phyloP scores from a whole-genome alignment of 1,140 invertebrate genomes.

The Hestina assimilis region DNA sequence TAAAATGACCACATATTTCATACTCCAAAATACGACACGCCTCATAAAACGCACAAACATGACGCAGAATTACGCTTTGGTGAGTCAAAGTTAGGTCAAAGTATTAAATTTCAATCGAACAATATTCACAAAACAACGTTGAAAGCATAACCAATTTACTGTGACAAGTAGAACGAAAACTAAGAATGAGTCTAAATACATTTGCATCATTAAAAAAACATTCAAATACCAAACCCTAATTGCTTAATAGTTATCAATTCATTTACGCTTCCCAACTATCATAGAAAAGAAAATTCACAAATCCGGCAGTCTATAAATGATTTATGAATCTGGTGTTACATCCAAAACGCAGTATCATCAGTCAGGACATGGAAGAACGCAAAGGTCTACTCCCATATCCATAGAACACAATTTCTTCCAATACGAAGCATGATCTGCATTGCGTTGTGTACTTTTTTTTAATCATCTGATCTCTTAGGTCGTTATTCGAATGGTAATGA shows the following conservation, averaged over 20 bases:
- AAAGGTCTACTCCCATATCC: conserved; percentile 19
- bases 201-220: not conserved
- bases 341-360: conserved; percentile 54
- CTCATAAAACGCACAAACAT: conserved; percentile 14
- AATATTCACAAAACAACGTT: conserved; percentile 42
- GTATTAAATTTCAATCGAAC: conserved; percentile 59
- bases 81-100: conserved; percentile 51
- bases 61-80: conserved; percentile 23
- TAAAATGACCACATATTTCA: not conserved
- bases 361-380: conserved; percentile 5
- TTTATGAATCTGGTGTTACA: conserved; percentile 52
- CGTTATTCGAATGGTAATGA: conserved; percentile 76
- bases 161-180: conserved; percentile 28
- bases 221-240: not conserved
- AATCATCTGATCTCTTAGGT: conserved; percentile 67
- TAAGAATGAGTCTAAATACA: conserved; percentile 49
- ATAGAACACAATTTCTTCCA: conserved; percentile 4
- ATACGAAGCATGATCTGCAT: conserved; percentile 18
- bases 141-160: not conserved
- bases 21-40: not conserved
- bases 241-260: not conserved
- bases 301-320: conserved; percentile 52
- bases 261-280: not conserved
- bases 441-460: conserved; percentile 58
- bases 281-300: conserved; percentile 20